phyloP scores from a whole-genome alignment of 2,888 invertebrate species.

The Dendrolimus houi region DNA sequence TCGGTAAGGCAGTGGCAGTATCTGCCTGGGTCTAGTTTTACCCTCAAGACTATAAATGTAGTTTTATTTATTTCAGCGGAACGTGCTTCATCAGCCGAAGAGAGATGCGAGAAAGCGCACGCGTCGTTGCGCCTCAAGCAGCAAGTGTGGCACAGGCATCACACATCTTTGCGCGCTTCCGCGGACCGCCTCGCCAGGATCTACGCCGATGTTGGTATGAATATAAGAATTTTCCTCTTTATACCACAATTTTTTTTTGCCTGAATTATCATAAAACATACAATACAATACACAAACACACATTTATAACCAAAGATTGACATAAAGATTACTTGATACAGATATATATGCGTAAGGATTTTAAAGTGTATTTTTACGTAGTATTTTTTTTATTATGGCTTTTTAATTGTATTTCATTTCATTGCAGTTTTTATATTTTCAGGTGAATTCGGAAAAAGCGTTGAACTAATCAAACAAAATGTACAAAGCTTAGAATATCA shows the following conservation, averaged over 20 bases:
- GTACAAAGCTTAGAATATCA: constrained; percentile 75
- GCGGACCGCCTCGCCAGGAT: constrained; percentile 47
- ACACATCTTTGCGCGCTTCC: constrained; percentile 35
- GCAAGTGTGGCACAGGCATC: constrained; percentile 53
- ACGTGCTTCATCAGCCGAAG: constrained; percentile 20
- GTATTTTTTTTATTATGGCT: too few relatives aligned
- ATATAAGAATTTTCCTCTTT: too few relatives aligned
- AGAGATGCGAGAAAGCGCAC: constrained; percentile 33
- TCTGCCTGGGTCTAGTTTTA: too few relatives aligned
- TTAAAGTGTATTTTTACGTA: too few relatives aligned
- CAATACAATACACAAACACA: too few relatives aligned
- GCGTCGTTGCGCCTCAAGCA: constrained; percentile 44
- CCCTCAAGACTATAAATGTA: not conserved
- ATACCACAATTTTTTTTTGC: too few relatives aligned
- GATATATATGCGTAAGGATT: too few relatives aligned
- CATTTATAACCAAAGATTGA: not conserved
- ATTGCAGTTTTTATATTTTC: constrained; percentile 5
- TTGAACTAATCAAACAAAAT: constrained; percentile 72
- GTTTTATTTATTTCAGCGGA: constrained; percentile 30
- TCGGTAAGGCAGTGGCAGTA: too few relatives aligned
- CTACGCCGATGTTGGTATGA: constrained; percentile 47
- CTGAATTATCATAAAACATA: too few relatives aligned
- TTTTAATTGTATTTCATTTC: too few relatives aligned
- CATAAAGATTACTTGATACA: not conserved
- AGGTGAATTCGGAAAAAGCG: constrained; percentile 58